Percentiles rank a stretch among this genome's conserved stretches.
phyloP scores from a whole-genome alignment of 1,140 invertebrate genomes.

The Penaeus chinensis region DNA sequence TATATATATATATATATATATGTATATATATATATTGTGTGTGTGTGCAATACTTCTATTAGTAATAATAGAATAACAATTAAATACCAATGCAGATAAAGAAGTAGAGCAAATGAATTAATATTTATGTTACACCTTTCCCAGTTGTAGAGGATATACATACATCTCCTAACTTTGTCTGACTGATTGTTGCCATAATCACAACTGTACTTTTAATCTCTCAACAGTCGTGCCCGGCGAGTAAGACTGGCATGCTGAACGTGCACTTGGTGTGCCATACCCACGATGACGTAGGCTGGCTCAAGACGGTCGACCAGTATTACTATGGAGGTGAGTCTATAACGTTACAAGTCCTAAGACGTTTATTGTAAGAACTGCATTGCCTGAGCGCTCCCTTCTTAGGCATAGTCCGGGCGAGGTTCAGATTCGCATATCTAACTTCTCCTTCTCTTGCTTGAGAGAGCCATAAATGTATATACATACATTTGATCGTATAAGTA shows the following conservation, averaged over 20 bases:
- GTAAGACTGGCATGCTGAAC: slow-evolving; percentile 67
- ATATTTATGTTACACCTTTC: neutral
- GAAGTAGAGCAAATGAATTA: no score
- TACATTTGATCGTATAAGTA: neutral
- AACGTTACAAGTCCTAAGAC: neutral
- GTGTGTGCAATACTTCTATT: neutral
- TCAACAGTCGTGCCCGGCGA: slow-evolving; percentile 65
- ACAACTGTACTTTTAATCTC: slow-evolving; percentile 18
- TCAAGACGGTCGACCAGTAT: slow-evolving; percentile 77
- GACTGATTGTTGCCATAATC: neutral
- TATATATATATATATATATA: slow-evolving; percentile 22
- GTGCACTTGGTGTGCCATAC: slow-evolving; percentile 71
- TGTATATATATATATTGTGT: neutral
- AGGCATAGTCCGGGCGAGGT: neutral
- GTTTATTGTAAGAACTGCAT: neutral
- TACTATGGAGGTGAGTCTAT: slow-evolving; percentile 69
- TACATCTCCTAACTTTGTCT: no score
- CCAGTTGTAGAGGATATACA: neutral
- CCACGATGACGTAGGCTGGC: slow-evolving; percentile 76
- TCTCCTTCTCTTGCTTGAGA: no score
- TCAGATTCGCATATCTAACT: neutral
- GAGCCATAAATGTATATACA: no score
- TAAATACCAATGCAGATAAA: no score
- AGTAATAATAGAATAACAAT: no score
- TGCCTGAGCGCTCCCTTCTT: neutral